A percentile compares a stretch with the other conserved stretches of the same genome.
These are phyloP conservation scores for Crioceris asparagi DNA, from an alignment of 2,888 invertebrate species.

Conservation along the genomic window DNA sequence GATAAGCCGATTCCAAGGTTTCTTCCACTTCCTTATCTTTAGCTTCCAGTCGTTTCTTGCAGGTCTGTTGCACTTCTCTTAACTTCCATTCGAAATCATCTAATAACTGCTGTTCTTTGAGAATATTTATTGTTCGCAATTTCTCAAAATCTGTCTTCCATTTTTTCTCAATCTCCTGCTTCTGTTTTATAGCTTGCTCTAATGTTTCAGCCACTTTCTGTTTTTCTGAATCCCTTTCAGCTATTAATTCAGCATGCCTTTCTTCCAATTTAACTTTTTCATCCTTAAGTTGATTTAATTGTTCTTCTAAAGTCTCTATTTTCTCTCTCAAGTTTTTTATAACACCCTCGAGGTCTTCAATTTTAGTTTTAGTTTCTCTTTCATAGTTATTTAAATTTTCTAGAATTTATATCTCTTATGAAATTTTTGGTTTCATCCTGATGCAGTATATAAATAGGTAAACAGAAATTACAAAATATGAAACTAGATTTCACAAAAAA, in stretches of 20 bases:
- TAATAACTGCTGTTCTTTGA: constrained; percentile 61
- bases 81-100: constrained; percentile 80
- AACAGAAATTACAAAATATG: constrained; percentile 1
- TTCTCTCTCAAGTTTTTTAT: constrained; percentile 41
- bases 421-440: too few relatives aligned
- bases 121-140: constrained; percentile 53
- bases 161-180: constrained; percentile 45
- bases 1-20: constrained; percentile 39
- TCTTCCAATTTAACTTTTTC: constrained; percentile 40
- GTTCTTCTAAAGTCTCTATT: constrained; percentile 41
- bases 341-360: constrained; percentile 39
- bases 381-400: constrained; percentile 30
- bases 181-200: constrained; percentile 50
- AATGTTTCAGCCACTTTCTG: constrained; percentile 46
- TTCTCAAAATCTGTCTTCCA: constrained; percentile 61
- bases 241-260: constrained; percentile 32
- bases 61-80: constrained; percentile 60
- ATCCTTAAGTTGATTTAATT: constrained; percentile 39
- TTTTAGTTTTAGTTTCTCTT: constrained; percentile 32
- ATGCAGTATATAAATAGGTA: too few relatives aligned
- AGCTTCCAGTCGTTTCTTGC: constrained; percentile 52
- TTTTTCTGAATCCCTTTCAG: constrained; percentile 41
- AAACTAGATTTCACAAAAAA: too few relatives aligned
- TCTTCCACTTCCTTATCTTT: constrained; percentile 48
- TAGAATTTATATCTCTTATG: too few relatives aligned